Base-by-base conservation (phyloP, 2,113 vertebrate genomes). In the Syrrhaptes paradoxus region DNA sequence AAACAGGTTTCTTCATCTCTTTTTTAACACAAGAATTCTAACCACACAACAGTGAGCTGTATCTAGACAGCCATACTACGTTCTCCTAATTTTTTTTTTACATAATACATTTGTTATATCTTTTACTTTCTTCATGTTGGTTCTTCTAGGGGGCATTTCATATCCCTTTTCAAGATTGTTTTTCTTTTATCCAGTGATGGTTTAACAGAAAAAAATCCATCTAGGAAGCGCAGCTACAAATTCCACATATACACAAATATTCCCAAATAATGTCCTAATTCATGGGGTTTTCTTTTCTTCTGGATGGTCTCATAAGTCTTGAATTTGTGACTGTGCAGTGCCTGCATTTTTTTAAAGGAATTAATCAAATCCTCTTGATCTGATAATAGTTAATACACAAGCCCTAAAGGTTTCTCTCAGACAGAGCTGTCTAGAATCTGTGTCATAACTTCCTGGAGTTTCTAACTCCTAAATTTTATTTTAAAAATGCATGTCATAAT, bases 81-180 rank as follows among this genome's bases (percentile, higher is more conserved):
- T 7, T 77, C 4, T 76, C 51, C n/a, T 77, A 34, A 79, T 62
- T 81, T 81, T 28, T 28, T 36, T 95, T 79, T 58, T 38, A n/a
- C 31, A 36, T 2, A 68, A 52, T 0, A 0, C 9, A 1, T 32
- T 67, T 78, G 8, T 17, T 51, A 4, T 29, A 21, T 36, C 19
- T 83, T 80, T 66, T 61, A 2, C 21, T 80, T 80, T 86, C 16
- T 68, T 87, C 19, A 11, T 51, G 17, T 61, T 76, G 4, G 1
- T 49, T 70, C 22, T 71, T 94, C 22, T 48, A 25, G 52, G 7
- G 24, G 10, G 87, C 52, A 25, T 59, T 58, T 65, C 26, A 43
- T 14, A 58, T 43, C 21, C 21, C 2, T 3, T 54, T 52, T 62
- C 24, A 46, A 46, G 43, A 22, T 9, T 43, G 13, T 49, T 90